Percentiles rank a stretch among this genome's conserved stretches.
These are phyloP conservation scores for Drosophila meridiana DNA, from an alignment of 2,888 invertebrate species.

Conservation along the genomic window DNA sequence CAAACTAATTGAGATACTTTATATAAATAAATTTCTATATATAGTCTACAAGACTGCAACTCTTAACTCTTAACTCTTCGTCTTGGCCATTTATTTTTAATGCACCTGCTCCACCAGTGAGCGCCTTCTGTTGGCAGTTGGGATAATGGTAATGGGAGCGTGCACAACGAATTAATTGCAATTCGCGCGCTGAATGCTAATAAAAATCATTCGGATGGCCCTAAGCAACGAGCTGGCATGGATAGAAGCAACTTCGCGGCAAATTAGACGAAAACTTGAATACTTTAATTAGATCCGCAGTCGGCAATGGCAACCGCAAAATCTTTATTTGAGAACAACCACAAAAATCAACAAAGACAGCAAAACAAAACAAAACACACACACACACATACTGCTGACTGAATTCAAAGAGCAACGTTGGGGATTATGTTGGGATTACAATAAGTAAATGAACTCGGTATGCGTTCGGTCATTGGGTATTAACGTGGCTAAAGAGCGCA, in stretches of 20 bases:
- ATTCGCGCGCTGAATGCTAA: conserved; percentile 63
- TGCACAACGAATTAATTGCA: conserved; percentile 67
- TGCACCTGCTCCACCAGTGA: not conserved
- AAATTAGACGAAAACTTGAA: conserved; percentile 63
- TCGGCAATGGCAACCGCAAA: conserved; percentile 6
- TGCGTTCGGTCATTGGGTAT: conserved; percentile 29
- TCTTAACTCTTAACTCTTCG: not conserved
- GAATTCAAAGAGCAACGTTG: conserved; percentile 36
- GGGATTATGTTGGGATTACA: conserved; percentile 47
- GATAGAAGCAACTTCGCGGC: conserved; percentile 20
- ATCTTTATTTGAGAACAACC: not conserved
- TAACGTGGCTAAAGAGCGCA: conserved; percentile 54
- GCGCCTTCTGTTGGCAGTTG: not conserved
- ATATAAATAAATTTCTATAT: not conserved
- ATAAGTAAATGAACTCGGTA: conserved; percentile 47
- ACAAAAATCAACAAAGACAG: not conserved
- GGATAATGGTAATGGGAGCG: conserved; percentile 6
- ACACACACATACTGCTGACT: conserved; percentile 22
- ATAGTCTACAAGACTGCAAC: not conserved
- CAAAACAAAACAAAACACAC: conserved; percentile 5
- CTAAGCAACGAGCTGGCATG: conserved; percentile 25
- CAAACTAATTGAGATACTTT: conserved; percentile 31
- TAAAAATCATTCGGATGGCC: conserved; percentile 57
- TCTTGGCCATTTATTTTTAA: conserved; percentile 33
- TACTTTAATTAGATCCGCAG: conserved; percentile 63